These are phyloP conservation scores for Oscheius onirici DNA, from an alignment of 2,888 invertebrate species.

Conservation along the genomic window DNA sequence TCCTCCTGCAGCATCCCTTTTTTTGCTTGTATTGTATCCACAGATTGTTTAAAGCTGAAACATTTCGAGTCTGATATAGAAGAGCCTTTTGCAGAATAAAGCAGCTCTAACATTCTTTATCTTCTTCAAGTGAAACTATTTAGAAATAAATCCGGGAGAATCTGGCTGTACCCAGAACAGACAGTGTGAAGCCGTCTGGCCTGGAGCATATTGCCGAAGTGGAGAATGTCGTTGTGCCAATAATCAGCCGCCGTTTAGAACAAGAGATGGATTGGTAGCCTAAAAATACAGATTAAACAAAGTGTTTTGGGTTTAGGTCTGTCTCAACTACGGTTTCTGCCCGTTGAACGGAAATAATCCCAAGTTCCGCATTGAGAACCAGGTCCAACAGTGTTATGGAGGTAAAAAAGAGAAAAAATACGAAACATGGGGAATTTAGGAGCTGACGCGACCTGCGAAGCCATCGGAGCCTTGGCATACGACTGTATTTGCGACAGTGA, in stretches of 20 bases:
- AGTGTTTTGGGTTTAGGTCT: conserved; percentile 42
- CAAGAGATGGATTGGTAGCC: conserved; percentile 56
- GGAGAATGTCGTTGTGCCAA: conserved; percentile 71
- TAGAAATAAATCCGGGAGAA: conserved; percentile 71
- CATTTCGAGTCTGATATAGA: neutral
- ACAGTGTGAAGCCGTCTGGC: conserved; percentile 71
- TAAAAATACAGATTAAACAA: too few relatives aligned
- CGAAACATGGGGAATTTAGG: conserved; percentile 35
- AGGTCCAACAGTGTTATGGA: conserved; percentile 69
- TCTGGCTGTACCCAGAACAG: conserved; percentile 70
- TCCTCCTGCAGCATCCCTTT: neutral
- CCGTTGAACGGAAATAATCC: conserved; percentile 71
- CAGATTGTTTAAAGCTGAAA: conserved; percentile 1
- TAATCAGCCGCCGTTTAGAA: conserved; percentile 70
- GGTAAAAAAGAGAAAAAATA: conserved; percentile 24
- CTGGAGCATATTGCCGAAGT: conserved; percentile 68
- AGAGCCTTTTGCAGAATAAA: neutral
- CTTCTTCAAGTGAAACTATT: conserved; percentile 12
- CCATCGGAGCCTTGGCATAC: conserved; percentile 69
- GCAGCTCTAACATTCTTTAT: neutral
- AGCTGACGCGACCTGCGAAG: conserved; percentile 70
- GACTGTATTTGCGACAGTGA: conserved; percentile 71
- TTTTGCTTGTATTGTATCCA: neutral
- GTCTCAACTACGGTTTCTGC: conserved; percentile 70
- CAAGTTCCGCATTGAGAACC: conserved; percentile 71